Base-by-base conservation (phyloP, 1,140 invertebrate genomes). In the Drosophila grimshawi region DNA sequence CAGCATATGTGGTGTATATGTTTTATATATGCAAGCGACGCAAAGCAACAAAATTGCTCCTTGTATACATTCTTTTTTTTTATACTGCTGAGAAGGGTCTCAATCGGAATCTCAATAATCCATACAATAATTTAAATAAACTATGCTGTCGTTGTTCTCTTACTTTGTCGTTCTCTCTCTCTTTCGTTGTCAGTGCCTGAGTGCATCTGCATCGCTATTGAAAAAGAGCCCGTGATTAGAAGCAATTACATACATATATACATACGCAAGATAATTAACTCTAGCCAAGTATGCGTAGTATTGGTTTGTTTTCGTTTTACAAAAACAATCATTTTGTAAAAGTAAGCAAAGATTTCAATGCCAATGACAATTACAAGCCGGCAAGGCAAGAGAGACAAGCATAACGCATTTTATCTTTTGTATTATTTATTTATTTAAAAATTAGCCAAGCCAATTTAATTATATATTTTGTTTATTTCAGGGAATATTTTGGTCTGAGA, bases 241-340 rank as follows among this genome's bases (percentile, higher is more conserved):
- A 41, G 39, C 39, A 43, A 43, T n/a, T 41, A 41, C 0, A 39
- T 39, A 19, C 19, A 4, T 41, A 41, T 2, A 39, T 39, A 8
- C 7, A 39, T 39, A 10, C 37, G 37, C 10, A 39, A 39, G 10
- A n/a, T 43, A 43, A n/a, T 43, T n/a, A 43, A n/a, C 10, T n/a
- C 39, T n/a, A 7, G 10, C 4, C n/a, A 43, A 43, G 10, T 43
- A 4, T 43, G 10, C 10, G 10, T 43, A n/a, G 56, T 55, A 43
- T 30, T 67, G 70, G 52, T 72, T 67, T 67, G 69, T 60, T 72
- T 72, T 72, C 33, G 27, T 67, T 72, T 59, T 53, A n/a, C 53
- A 27, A 51, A 43, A n/a, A n/a, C 35, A 37, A 37, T 7, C 39
- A 41, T 41, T 10, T 41, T 7, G 19, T 52, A 51, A 56, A 48